A percentile compares a stretch with the other conserved stretches of the same genome.
These are phyloP conservation scores for Gisinianus flammeolus DNA, from an alignment of 2,888 invertebrate species.

Conservation along the genomic window DNA sequence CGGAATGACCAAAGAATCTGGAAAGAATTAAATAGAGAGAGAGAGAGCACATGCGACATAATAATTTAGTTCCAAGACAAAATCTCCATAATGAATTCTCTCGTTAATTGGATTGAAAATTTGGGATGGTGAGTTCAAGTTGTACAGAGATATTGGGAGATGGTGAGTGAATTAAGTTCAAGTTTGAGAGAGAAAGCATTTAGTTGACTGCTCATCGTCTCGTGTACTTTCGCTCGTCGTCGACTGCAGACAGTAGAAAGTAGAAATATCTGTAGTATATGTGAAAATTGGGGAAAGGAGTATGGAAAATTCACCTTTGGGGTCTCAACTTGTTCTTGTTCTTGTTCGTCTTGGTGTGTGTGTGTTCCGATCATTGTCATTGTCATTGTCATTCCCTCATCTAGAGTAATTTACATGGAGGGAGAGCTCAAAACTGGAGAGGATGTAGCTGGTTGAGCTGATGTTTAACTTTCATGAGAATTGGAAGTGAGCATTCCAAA, in stretches of 20 bases:
- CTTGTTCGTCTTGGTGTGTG: no score
- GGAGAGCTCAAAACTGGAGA: neutral
- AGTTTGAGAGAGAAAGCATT: no score
- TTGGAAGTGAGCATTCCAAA: conserved; percentile 39
- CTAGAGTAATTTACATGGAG: neutral
- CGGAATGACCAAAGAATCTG: no score
- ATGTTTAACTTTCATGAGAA: conserved; percentile 43
- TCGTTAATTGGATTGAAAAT: neutral
- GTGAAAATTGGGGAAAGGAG: no score
- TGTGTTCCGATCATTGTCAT: neutral
- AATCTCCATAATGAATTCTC: neutral
- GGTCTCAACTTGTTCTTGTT: neutral
- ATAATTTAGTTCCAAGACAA: neutral
- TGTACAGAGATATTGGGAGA: no score
- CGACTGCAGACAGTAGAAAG: no score
- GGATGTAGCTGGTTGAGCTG: conserved; percentile 31
- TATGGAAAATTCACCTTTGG: neutral
- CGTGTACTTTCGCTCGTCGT: no score
- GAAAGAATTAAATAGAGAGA: neutral
- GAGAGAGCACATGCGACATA: neutral
- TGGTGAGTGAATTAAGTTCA: no score
- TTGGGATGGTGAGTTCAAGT: no score
- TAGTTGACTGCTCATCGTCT: no score
- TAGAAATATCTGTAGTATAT: no score
- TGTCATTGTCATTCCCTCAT: neutral